A percentile compares a stretch with the other conserved stretches of the same genome.
These are phyloP conservation scores for Onychomys arenicola DNA, from an alignment of 2,797 vertebrate species.

Conservation along the genomic window DNA sequence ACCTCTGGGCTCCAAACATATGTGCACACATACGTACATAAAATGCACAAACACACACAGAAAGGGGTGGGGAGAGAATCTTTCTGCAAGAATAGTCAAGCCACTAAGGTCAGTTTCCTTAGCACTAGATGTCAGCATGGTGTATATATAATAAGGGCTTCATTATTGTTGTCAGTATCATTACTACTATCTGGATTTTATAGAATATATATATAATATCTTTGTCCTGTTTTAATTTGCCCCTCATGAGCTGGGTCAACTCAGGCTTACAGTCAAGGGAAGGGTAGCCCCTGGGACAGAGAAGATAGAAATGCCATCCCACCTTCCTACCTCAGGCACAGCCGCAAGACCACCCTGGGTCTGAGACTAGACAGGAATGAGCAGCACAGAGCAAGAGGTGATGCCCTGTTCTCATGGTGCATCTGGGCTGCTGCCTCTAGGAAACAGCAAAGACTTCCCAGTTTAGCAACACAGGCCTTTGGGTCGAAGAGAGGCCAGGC, in stretches of 20 bases:
- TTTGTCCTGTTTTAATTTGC: constrained; percentile 9
- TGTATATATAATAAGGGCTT: not conserved
- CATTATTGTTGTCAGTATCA: not conserved
- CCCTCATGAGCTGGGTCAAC: constrained; percentile 8
- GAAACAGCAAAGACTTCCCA: constrained; percentile 80
- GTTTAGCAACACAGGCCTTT: constrained; percentile 78
- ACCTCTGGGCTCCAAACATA: not conserved
- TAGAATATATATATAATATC: not conserved
- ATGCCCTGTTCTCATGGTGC: constrained; percentile 67
- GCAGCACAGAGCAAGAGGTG: not conserved
- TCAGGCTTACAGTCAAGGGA: not conserved
- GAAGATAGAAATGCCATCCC: not conserved
- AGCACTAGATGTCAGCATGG: too few relatives aligned
- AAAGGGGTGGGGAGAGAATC: not conserved
- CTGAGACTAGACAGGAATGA: not conserved
- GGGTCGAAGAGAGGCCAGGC: constrained; percentile 66
- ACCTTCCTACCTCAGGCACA: not conserved
- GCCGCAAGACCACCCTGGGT: not conserved
- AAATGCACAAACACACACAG: not conserved
- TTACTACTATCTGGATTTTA: not conserved
- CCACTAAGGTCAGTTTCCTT: not conserved
- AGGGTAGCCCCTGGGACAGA: not conserved
- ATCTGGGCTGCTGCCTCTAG: constrained; percentile 81
- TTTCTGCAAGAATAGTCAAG: not conserved
- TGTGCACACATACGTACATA: not conserved